Evolutionary conservation across 2,113 vertebrate genomes (phyloP).

Genomic region (Telmatochromis sp.): DNA sequence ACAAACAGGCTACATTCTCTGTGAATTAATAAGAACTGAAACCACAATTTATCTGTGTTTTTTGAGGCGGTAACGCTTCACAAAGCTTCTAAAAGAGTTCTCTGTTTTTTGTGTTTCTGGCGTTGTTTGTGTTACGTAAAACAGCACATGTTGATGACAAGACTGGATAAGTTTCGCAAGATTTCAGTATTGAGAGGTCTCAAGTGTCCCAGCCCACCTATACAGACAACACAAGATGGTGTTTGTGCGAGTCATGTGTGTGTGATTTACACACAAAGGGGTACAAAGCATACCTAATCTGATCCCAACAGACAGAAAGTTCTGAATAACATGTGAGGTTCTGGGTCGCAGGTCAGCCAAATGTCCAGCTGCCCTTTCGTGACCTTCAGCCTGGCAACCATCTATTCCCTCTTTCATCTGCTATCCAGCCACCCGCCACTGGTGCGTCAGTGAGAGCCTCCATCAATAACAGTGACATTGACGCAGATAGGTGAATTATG

Average conservation of each 20-base stretch:
- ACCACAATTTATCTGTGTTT: not conserved
- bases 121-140: not conserved
- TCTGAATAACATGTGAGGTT: constrained; percentile 37
- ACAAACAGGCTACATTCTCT: not conserved
- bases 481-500: constrained; percentile 31
- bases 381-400: constrained; percentile 39
- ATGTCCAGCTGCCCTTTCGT: constrained; percentile 56
- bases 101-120: not conserved
- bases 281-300: constrained; percentile 28
- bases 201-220: not conserved
- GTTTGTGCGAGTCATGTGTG: not conserved
- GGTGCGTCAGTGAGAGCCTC: constrained; percentile 4
- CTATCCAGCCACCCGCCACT: constrained; percentile 1
- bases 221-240: not conserved
- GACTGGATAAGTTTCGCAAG: not conserved
- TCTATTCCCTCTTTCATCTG: constrained; percentile 56
- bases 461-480: not conserved
- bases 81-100: not conserved
- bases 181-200: not conserved
- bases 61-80: not conserved
- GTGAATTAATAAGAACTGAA: not conserved
- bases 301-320: constrained; percentile 47
- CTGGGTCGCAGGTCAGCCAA: constrained; percentile 54
- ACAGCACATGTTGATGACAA: not conserved
- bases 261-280: constrained; percentile 12